phyloP scores from a whole-genome alignment of 2,888 invertebrate species.

The Oegoconia quadripuncta region DNA sequence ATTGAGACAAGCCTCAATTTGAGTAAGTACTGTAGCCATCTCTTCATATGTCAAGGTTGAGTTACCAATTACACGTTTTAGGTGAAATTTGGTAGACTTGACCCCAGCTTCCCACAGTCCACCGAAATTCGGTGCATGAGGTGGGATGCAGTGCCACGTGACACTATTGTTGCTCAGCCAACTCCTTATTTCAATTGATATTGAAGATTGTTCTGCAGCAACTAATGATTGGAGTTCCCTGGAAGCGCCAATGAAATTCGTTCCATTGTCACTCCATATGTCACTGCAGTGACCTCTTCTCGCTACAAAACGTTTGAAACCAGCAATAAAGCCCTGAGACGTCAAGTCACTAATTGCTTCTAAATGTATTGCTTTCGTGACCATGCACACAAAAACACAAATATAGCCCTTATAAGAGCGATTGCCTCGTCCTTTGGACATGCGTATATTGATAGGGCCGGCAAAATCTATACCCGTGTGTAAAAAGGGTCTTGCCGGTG shows the following conservation, averaged over 20 bases:
- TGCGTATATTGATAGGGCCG: conserved; percentile 18
- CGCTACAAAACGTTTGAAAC: conserved; percentile 22
- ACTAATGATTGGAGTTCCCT: background rate
- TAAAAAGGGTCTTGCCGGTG: conserved; percentile 16
- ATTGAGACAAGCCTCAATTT: conserved; percentile 22
- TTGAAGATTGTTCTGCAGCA: background rate
- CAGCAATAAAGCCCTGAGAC: conserved; percentile 26
- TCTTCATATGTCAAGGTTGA: conserved; percentile 18
- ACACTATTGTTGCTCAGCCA: conserved; percentile 4
- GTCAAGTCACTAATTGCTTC: conserved; percentile 31
- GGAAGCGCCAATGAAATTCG: conserved; percentile 17
- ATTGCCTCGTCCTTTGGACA: conserved; percentile 18
- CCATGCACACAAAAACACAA: conserved; percentile 19
- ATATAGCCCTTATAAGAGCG: conserved; percentile 15
- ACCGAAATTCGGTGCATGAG: conserved; percentile 17
- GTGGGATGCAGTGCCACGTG: conserved; percentile 18
- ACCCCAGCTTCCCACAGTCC: no score
- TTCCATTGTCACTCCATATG: conserved; percentile 22
- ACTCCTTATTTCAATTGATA: background rate
- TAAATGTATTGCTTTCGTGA: conserved; percentile 28
- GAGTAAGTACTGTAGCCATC: conserved; percentile 16
- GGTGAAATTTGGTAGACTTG: conserved; percentile 8
- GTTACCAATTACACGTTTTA: conserved; percentile 10
- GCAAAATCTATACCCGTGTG: conserved; percentile 22
- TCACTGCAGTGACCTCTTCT: conserved; percentile 19